Base-by-base conservation (phyloP, 2,113 vertebrate genomes). In the Myanophis thanlyinensis region DNA sequence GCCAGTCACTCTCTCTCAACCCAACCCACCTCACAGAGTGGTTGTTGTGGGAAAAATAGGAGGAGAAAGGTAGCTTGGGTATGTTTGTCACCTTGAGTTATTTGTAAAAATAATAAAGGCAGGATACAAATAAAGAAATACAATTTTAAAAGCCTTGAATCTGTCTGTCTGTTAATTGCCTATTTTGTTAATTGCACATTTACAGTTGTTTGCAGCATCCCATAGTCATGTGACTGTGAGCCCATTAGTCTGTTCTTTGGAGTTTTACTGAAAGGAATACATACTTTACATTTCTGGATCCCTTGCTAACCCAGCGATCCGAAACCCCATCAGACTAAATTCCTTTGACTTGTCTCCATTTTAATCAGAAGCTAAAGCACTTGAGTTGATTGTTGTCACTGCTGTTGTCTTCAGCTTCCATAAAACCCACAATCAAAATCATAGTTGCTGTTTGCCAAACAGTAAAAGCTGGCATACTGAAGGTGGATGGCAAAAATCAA, bases 291-390 rank as follows among this genome's bases (percentile, higher is more conserved):
- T 95, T 92, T 92, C 95, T 94, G 92, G 93, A 95, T 96, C 91
- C 89, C 94, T 85, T 18, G 93, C 96, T 97, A 97, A 97, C 96
- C 95, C 94, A 6, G 89, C 95, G 96, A 97, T 98, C 97, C 97
- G 93, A 96, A 97, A 97, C 92, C 96, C 96, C 97, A 98, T 98
- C 97, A 97, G 96, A 96, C 96, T 97, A 95, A 97, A 98, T 97
- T 97, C 96, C 96, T 96, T 95, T 95, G 94, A 96, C 96, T 97
- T 90, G 91, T 94, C 97, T 97, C 96, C 97, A 93, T 96, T 98
- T 97, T 97, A 97, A 97, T 97, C 97, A 97, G 97, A 95, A 96
- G 96, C 96, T 95, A 97, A 94, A 93, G 97, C 92, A 97, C 95
- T 97, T 94, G 94, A 95, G 94, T 96, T 97, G 97, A 97, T 96